phyloP scores from a whole-genome alignment of 2,113 vertebrate species.

The Podilymbus podiceps region DNA sequence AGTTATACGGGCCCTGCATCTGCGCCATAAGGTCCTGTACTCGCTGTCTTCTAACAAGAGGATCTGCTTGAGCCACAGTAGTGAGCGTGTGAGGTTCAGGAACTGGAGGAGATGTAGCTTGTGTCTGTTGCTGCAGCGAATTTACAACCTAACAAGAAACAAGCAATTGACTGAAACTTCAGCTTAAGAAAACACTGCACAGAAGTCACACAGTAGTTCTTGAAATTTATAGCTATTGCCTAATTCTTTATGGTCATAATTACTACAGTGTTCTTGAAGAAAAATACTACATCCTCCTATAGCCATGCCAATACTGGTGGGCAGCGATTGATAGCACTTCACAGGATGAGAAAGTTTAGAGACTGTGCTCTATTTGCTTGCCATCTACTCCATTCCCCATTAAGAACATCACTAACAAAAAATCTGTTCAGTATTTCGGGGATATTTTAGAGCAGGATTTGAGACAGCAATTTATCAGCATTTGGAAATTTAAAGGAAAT shows the following conservation, averaged over 20 bases:
- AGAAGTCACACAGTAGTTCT: not conserved
- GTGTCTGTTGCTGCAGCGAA: conserved; percentile 83
- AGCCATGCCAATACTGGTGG: not conserved
- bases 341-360: not conserved
- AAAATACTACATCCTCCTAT: not conserved
- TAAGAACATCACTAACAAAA: not conserved
- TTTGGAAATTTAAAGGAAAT: not conserved
- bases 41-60: conserved; percentile 89
- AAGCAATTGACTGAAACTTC: not conserved
- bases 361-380: not conserved
- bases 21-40: conserved; percentile 99
- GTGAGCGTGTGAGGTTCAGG: conserved; percentile 82
- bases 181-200: not conserved
- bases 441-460: not conserved
- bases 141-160: conserved; percentile 76
- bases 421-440: rapidly evolving
- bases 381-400: not conserved
- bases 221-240: not conserved
- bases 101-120: conserved; percentile 79
- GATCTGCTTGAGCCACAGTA: conserved; percentile 82
- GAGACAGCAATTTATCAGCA: not conserved
- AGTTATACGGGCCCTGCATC: conserved; percentile 98
- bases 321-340: not conserved
- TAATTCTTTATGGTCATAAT: not conserved
- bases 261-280: not conserved